Evolutionary conservation across 2,113 vertebrate species (phyloP), one percentile per base, ranked within the genome.

Genomic region (Daphoenositta chrysoptera): DNA sequence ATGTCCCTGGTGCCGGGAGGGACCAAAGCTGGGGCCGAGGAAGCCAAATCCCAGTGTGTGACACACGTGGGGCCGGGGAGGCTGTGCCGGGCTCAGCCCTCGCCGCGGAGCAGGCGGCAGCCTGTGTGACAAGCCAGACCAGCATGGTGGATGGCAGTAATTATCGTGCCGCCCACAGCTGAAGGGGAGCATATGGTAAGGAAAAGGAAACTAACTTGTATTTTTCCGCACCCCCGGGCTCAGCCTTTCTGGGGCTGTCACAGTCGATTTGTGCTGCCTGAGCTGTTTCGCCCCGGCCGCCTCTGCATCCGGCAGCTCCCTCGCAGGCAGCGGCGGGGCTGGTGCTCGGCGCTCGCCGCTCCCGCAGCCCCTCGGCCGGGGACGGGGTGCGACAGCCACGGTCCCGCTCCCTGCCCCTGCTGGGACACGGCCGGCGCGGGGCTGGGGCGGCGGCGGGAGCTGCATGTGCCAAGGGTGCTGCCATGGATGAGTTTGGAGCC

Each of bases 131-230:
- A 95, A 91, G 92, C 60, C 92, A n/a, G 94, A 75, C 40, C 93
- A 64, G 96, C 93, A 60, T 91, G 96, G 96, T 93, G 95, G 72
- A 95, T 96, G 44, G 86, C 96, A 97, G 97, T 94, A 97, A 96
- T 97, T 96, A 96, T 70, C 94, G 69, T 96, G 94, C 91, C 27
- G 97, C 97, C 96, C 60, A 83, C 91, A 97, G 98, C 97, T 96
- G 97, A 98, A 97, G 96, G 97, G 95, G 93, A 97, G 95, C 98
- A 98, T 98, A 98, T 98, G 98, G 96, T 96, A 93, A 89, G 94
- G 96, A 91, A 96, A 97, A 97, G 95, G 91, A 97, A 97, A 97
- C 71, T 92, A 71, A 96, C 94, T 97, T 96, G 94, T 92, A 86
- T 92, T 96, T 96, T 96, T 83, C 92, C 72, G 80, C 96, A 84